A percentile compares a stretch with the other conserved stretches of the same genome.
These are phyloP conservation scores for Chloroceryle amazona DNA, from an alignment of 2,797 vertebrate species.

Conservation along the genomic window DNA sequence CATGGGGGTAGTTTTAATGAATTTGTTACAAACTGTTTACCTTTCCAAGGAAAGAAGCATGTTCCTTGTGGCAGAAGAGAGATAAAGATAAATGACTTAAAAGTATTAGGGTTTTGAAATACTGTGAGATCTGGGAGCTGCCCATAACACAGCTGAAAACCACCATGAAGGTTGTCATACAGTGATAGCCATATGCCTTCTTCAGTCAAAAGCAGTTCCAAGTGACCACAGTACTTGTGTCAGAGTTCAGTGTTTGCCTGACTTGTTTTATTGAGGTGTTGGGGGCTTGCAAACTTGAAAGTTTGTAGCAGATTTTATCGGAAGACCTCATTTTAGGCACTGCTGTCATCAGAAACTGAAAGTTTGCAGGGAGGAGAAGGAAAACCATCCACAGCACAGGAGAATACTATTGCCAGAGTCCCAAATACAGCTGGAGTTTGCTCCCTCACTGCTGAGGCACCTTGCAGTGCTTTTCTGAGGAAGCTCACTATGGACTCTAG, in stretches of 20 bases:
- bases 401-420: not conserved
- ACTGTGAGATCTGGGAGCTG: not conserved
- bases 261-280: not conserved
- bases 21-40: slow-evolving; percentile 75
- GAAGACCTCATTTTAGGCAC: not conserved
- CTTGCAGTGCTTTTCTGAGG: not conserved
- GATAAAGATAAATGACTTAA: not conserved
- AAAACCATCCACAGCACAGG: fast-evolving
- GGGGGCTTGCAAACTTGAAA: not conserved
- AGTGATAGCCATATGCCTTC: not conserved
- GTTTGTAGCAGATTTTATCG: not conserved
- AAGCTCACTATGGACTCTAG: not conserved
- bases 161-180: not conserved
- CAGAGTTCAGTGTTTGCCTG: not conserved
- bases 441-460: not conserved
- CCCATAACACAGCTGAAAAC: not conserved
- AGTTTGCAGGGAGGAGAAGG: not conserved
- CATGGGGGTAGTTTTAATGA: slow-evolving; percentile 71
- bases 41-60: slow-evolving; percentile 54
- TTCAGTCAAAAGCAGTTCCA: not conserved
- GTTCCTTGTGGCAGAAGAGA: slow-evolving; percentile 9
- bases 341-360: not conserved
- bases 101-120: not conserved
- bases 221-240: not conserved
- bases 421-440: not conserved